Percentiles rank a stretch among this genome's conserved stretches.
phyloP scores from a whole-genome alignment of 2,888 invertebrate species.

The Alviniconcha strummeri region DNA sequence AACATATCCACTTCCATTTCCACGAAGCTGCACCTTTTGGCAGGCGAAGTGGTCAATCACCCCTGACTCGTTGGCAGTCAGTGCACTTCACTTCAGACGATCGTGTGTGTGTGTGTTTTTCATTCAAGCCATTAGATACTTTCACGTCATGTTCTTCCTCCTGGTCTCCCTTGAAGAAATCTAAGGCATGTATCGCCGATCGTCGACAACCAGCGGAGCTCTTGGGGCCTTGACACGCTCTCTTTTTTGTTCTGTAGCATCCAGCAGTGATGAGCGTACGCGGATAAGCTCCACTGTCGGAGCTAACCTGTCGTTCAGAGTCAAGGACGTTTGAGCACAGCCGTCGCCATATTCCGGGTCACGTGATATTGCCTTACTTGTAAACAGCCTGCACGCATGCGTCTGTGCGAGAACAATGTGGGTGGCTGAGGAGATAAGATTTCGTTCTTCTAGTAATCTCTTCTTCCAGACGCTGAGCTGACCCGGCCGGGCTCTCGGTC shows the following conservation, averaged over 20 bases:
- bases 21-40: not conserved
- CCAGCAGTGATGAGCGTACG: not conserved
- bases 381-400: constrained; percentile 43
- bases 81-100: not conserved
- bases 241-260: not conserved
- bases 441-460: not conserved
- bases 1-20: constrained; percentile 5
- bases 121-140: not conserved
- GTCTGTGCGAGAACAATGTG: constrained; percentile 19
- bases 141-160: not conserved
- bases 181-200: not conserved
- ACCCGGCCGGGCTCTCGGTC: too few species aligned
- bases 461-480: too few species aligned
- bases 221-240: not conserved
- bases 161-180: not conserved
- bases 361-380: constrained; percentile 37
- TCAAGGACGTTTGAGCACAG: constrained; percentile 38
- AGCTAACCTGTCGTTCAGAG: not conserved
- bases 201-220: not conserved
- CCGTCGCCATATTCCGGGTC: constrained; percentile 38
- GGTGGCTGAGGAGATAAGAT: constrained; percentile 2
- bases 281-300: not conserved
- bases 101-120: too few species aligned
- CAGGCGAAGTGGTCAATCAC: constrained; percentile 4
- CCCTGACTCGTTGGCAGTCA: constrained; percentile 20